These are phyloP conservation scores for Cerastis leucographa DNA, from an alignment of 2,888 invertebrate species.

Conservation along the genomic window DNA sequence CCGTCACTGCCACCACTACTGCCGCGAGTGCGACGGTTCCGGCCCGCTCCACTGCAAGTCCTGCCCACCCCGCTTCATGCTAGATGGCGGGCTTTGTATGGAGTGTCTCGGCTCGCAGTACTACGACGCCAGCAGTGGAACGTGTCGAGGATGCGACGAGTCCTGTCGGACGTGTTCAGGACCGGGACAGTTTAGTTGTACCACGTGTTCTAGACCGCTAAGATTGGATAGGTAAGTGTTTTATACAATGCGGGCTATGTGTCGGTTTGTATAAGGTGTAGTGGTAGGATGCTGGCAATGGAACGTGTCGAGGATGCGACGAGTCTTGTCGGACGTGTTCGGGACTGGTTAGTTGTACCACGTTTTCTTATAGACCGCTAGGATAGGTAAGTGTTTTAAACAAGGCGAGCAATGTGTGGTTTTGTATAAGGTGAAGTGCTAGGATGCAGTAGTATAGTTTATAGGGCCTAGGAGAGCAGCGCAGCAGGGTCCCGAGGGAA, in stretches of 20 bases:
- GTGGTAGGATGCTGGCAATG: conserved; percentile 93
- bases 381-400: conserved; percentile 85
- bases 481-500: not conserved
- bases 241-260: not conserved
- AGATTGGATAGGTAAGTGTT: conserved; percentile 90
- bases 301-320: conserved; percentile 92
- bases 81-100: conserved; percentile 94
- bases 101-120: conserved; percentile 94
- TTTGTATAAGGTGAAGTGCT: conserved; percentile 86
- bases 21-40: conserved; percentile 95
- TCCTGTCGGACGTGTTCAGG: conserved; percentile 92
- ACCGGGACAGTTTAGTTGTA: conserved; percentile 93
- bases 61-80: conserved; percentile 93
- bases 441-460: conserved; percentile 84
- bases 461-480: not conserved
- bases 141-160: conserved; percentile 92
- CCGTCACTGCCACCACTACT: conserved; percentile 97
- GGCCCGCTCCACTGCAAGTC: conserved; percentile 94
- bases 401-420: not conserved
- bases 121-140: conserved; percentile 92
- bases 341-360: conserved; percentile 92
- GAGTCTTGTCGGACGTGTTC: conserved; percentile 91
- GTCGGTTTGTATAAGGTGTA: conserved; percentile 67
- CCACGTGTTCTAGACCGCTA: conserved; percentile 92
- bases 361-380: conserved; percentile 92